Evolutionary conservation across 2,888 invertebrate species (phyloP).

Genomic region (Exephanes ischioxanthus): DNA sequence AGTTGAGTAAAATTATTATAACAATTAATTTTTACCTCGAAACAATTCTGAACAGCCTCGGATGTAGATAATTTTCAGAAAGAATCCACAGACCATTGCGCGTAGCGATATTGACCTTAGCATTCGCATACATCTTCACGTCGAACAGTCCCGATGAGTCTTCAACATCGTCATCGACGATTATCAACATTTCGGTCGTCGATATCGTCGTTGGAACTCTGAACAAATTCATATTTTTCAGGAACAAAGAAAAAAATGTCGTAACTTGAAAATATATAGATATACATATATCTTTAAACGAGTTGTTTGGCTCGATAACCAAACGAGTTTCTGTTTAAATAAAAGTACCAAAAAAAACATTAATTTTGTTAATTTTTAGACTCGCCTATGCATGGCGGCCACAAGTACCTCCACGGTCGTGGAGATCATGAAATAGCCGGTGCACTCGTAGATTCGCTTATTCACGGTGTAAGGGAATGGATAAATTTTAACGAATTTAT

Average conservation of each 20-base stretch:
- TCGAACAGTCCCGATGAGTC: slow-evolving; percentile 72
- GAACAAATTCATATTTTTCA: neutral
- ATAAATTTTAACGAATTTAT: slow-evolving; percentile 75
- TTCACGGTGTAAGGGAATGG: slow-evolving; percentile 74
- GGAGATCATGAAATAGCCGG: slow-evolving; percentile 75
- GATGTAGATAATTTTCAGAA: slow-evolving; percentile 76
- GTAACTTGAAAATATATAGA: too few relatives aligned
- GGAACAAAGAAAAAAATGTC: neutral
- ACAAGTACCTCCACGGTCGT: slow-evolving; percentile 64
- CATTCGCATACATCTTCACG: slow-evolving; percentile 72
- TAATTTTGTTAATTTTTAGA: neutral
- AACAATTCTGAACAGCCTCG: slow-evolving; percentile 74
- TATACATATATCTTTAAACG: too few relatives aligned
- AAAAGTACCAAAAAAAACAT: neutral
- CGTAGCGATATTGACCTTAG: slow-evolving; percentile 76
- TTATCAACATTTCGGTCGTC: slow-evolving; percentile 75
- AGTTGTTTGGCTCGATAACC: too few relatives aligned
- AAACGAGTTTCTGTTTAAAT: too few relatives aligned
- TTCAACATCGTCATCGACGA: slow-evolving; percentile 69
- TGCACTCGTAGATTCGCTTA: slow-evolving; percentile 68
- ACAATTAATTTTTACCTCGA: slow-evolving; percentile 68
- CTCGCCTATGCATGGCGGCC: slow-evolving; percentile 61
- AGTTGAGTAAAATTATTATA: neutral
- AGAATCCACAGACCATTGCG: slow-evolving; percentile 76
- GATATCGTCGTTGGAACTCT: slow-evolving; percentile 75